Conservation (phyloP, 2,797 vertebrate genomes). For the Characodon lateralis region DNA sequence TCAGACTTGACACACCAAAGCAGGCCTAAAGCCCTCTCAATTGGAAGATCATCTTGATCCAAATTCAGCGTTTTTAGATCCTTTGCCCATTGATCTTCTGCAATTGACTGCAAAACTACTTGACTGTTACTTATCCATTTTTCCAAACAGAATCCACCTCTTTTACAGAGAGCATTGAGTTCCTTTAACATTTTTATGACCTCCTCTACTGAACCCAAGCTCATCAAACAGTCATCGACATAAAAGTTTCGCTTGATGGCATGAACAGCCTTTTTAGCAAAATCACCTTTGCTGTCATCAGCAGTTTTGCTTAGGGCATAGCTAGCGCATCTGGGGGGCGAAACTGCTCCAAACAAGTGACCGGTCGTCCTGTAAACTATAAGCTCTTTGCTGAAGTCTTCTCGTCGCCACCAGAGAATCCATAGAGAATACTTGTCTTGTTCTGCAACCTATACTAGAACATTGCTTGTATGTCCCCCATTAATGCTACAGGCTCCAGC, state of each 20-base stretch:
- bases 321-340: not conserved
- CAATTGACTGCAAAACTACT: not conserved
- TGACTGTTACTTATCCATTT: not conserved
- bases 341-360: not conserved
- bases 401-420: not conserved
- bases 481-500: no score
- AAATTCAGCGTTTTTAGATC: not conserved
- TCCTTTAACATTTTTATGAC: not conserved
- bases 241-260: not conserved
- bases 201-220: no score
- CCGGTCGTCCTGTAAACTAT: not conserved
- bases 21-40: not conserved
- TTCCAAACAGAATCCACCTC: not conserved
- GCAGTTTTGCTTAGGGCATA: not conserved
- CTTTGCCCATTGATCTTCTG: no score
- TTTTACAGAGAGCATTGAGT: not conserved
- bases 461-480: no score
- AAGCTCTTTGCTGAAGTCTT: not conserved
- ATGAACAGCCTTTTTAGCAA: not conserved
- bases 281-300: not conserved
- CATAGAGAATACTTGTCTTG: no score
- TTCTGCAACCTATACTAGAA: no score
- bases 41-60: not conserved
- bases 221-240: not conserved
- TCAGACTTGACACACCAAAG: not conserved